phyloP scores from a whole-genome alignment of 2,797 vertebrate genomes.

The Aldrovandia affinis region DNA sequence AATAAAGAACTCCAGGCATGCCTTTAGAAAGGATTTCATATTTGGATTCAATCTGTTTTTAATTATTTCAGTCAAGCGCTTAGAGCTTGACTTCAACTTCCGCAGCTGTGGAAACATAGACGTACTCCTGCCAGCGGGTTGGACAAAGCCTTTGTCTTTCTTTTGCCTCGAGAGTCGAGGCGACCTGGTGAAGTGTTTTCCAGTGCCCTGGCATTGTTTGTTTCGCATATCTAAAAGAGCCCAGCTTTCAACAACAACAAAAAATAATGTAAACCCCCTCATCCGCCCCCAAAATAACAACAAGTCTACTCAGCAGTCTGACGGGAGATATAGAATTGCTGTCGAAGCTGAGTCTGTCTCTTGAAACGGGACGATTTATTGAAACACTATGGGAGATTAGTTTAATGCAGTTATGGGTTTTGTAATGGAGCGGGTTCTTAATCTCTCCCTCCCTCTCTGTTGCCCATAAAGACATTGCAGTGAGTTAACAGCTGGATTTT shows the following conservation, averaged over 20 bases:
- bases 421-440: conserved; percentile 74
- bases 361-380: conserved; percentile 68
- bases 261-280: conserved; percentile 33
- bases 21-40: conserved; percentile 47
- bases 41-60: conserved; percentile 47
- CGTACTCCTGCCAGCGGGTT: conserved; percentile 33
- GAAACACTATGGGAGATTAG: conserved; percentile 75
- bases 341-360: conserved; percentile 57
- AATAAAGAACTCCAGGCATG: conserved; percentile 45
- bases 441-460: conserved; percentile 49
- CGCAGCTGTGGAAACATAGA: conserved; percentile 34
- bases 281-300: conserved; percentile 8
- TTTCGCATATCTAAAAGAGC: conserved; percentile 46
- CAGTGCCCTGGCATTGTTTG: conserved; percentile 45
- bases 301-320: conserved; percentile 54
- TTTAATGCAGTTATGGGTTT: conserved; percentile 70
- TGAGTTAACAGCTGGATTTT: conserved; percentile 70
- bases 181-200: conserved; percentile 36
- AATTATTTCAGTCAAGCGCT: conserved; percentile 38
- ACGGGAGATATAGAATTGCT: conserved; percentile 56
- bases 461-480: conserved; percentile 68
- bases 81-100: conserved; percentile 30
- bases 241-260: conserved; percentile 30
- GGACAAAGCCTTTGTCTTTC: conserved; percentile 46
- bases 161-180: conserved; percentile 27